phyloP scores from a whole-genome alignment of 2,888 invertebrate species.

The Rhyacophila evoluta region DNA sequence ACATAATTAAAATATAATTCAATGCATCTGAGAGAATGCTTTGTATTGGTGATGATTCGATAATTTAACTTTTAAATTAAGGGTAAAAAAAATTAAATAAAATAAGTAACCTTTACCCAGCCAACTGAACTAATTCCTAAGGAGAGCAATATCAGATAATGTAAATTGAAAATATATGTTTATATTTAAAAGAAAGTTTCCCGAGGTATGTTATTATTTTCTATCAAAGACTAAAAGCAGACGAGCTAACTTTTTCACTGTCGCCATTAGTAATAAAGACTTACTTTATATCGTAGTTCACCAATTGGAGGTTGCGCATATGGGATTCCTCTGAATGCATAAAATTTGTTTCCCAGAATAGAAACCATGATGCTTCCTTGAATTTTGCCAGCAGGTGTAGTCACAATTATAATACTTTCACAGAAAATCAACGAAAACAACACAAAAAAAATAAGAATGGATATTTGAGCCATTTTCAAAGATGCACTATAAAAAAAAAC shows the following conservation, averaged over 20 bases:
- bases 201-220: neutral
- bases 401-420: neutral
- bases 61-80: too few species aligned
- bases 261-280: neutral
- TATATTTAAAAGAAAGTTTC: neutral
- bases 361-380: neutral
- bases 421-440: neutral
- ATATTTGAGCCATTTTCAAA: neutral
- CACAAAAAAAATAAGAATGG: neutral
- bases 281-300: slow-evolving; percentile 33
- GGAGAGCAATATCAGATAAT: too few species aligned
- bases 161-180: neutral
- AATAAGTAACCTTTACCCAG: too few species aligned
- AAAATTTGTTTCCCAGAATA: slow-evolving; percentile 27
- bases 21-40: too few species aligned
- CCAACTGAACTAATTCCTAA: neutral
- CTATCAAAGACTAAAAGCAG: neutral
- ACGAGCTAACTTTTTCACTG: too few species aligned
- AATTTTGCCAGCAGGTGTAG: neutral
- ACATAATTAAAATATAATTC: too few species aligned
- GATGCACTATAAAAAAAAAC: too few species aligned
- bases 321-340: slow-evolving; percentile 38
- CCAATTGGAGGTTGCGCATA: slow-evolving; percentile 42
- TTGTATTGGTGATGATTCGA: too few species aligned
- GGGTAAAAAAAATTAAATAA: too few species aligned